Percentiles rank a stretch among this genome's conserved stretches.
Evolutionary conservation across 2,888 invertebrate genomes (phyloP).

Genomic region (Spialia ferax): DNA sequence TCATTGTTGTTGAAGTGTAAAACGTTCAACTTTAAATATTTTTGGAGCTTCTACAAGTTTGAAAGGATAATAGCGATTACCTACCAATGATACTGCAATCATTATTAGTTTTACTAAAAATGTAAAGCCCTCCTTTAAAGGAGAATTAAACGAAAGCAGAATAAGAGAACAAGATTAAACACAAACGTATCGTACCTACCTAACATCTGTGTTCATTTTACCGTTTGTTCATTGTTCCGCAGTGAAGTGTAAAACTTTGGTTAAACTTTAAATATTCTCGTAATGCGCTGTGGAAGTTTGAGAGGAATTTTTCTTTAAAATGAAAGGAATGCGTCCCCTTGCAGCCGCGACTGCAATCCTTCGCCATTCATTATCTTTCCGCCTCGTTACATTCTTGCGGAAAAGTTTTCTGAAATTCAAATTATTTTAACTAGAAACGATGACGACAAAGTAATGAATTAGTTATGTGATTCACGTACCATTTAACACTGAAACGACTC

Average conservation of each 20-base stretch:
- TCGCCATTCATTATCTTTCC: slow-evolving; percentile 52
- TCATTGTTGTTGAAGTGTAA: too few species aligned
- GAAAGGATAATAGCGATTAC: too few species aligned
- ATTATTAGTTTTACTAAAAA: too few species aligned
- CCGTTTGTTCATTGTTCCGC: slow-evolving; percentile 7
- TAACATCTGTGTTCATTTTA: slow-evolving; percentile 16
- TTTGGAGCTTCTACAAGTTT: too few species aligned
- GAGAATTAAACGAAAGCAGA: not conserved
- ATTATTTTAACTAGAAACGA: slow-evolving; percentile 2
- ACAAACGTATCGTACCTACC: too few species aligned
- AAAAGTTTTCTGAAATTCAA: slow-evolving; percentile 33
- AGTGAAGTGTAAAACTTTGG: slow-evolving; percentile 10
- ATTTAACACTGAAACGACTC: not conserved
- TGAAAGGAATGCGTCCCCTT: slow-evolving; percentile 29
- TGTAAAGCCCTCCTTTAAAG: not conserved
- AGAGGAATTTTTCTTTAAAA: slow-evolving; percentile 26
- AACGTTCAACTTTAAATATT: too few species aligned
- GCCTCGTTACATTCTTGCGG: slow-evolving; percentile 46
- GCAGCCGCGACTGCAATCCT: slow-evolving; percentile 46
- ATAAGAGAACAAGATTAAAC: slow-evolving; percentile 7
- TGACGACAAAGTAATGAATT: slow-evolving; percentile 17
- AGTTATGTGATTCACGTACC: not conserved
- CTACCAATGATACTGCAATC: too few species aligned
- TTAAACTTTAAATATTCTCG: slow-evolving; percentile 15
- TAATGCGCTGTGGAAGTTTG: slow-evolving; percentile 23